A percentile compares a stretch with the other conserved stretches of the same genome.
These are phyloP conservation scores for Cantharis nigra DNA, from an alignment of 2,888 invertebrate species.

Conservation along the genomic window DNA sequence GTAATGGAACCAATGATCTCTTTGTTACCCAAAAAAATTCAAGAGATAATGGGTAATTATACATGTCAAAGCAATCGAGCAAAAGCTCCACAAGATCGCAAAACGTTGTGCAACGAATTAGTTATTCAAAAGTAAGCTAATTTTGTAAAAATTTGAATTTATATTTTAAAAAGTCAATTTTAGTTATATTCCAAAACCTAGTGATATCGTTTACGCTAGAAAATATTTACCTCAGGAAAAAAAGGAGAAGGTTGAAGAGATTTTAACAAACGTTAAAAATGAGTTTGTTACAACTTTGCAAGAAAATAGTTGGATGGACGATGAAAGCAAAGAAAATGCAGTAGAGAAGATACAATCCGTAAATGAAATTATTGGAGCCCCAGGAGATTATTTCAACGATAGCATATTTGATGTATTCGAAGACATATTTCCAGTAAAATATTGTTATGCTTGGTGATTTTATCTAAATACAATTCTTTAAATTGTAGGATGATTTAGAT, in stretches of 20 bases:
- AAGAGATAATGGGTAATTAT: constrained; percentile 4
- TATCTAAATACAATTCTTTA: background rate
- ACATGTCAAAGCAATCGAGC: background rate
- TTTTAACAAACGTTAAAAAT: constrained; percentile 29
- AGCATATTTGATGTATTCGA: constrained; percentile 32
- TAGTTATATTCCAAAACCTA: constrained; percentile 1
- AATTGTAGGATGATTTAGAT: background rate
- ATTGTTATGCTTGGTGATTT: background rate
- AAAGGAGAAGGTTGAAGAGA: constrained; percentile 21
- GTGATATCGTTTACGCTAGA: constrained; percentile 1
- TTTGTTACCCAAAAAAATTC: constrained; percentile 4
- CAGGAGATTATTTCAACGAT: constrained; percentile 36
- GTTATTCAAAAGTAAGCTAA: background rate
- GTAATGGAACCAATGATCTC: constrained; percentile 5
- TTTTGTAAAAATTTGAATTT: background rate
- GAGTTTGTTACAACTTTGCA: constrained; percentile 32
- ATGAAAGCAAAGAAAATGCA: constrained; percentile 31
- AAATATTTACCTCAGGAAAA: constrained; percentile 16
- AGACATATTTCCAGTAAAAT: constrained; percentile 5
- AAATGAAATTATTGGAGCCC: constrained; percentile 35
- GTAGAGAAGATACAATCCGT: constrained; percentile 31
- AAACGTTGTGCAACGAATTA: background rate
- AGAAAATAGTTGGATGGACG: constrained; percentile 35
- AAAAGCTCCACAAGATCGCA: background rate
- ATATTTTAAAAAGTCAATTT: background rate